Evolutionary conservation across 64 coral and sea anemone genomes (phyloP).

Genomic region (Porites australiensis): DNA sequence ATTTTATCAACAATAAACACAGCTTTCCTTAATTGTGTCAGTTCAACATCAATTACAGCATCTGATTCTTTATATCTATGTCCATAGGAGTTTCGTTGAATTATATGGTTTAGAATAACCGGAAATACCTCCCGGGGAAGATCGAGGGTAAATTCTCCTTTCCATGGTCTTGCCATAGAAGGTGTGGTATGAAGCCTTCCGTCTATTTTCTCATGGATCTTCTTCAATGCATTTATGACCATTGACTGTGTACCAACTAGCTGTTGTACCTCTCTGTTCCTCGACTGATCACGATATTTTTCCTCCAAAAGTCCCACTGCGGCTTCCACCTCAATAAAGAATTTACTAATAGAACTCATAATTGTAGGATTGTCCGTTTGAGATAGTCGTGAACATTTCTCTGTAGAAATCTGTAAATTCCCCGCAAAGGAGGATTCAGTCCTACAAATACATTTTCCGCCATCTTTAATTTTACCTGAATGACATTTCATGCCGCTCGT

Average conservation of each 20-base stretch:
- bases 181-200: conserved; percentile 21
- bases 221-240: conserved; percentile 3
- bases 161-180: conserved; percentile 10
- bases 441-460: conserved; percentile 5
- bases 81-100: conserved; percentile 43
- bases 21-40: conserved; percentile 36
- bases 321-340: conserved; percentile 1
- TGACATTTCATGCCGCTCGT: neutral
- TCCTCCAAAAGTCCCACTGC: conserved; percentile 36
- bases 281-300: neutral
- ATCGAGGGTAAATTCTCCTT: conserved; percentile 42
- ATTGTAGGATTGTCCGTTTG: neutral
- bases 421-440: neutral
- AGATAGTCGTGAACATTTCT: neutral
- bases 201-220: conserved; percentile 39
- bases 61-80: conserved; percentile 30
- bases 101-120: conserved; percentile 14
- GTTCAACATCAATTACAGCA: conserved; percentile 37
- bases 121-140: conserved; percentile 44
- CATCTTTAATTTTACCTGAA: conserved; percentile 43
- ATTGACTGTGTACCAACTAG: conserved; percentile 19
- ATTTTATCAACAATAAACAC: conserved; percentile 41
- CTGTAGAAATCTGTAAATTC: conserved; percentile 4
- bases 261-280: conserved; percentile 42
- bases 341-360: conserved; percentile 5